Evolutionary conservation across 2,888 invertebrate genomes (phyloP).

Genomic region (Cataglyphis livida): DNA sequence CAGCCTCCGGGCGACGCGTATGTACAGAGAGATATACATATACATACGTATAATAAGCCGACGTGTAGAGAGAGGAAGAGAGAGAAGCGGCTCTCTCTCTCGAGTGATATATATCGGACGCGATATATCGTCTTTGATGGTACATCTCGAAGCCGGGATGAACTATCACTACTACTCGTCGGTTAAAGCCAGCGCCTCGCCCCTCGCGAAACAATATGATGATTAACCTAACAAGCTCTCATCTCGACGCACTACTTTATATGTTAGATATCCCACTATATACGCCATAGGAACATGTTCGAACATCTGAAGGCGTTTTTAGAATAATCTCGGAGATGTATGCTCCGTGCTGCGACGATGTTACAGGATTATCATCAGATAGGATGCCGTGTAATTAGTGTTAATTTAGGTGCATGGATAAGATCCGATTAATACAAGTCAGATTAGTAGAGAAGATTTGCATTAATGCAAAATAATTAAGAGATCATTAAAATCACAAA

Average conservation of each 20-base stretch:
- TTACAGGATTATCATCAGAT: conserved; percentile 46
- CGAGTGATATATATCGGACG: conserved; percentile 79
- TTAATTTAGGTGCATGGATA: conserved; percentile 28
- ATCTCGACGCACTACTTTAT: conserved; percentile 60
- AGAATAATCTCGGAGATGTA: conserved; percentile 60
- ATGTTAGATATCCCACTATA: conserved; percentile 63
- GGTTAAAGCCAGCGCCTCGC: conserved; percentile 70
- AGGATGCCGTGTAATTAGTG: conserved; percentile 20
- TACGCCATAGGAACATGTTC: conserved; percentile 62
- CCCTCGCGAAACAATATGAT: conserved; percentile 80
- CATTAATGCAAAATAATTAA: neutral
- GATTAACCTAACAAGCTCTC: conserved; percentile 80
- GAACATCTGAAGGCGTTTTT: conserved; percentile 70
- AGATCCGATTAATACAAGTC: neutral
- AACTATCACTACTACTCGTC: conserved; percentile 50
- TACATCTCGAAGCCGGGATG: conserved; percentile 69
- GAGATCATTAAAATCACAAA: neutral
- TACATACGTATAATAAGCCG: conserved; percentile 53
- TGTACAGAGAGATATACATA: conserved; percentile 59
- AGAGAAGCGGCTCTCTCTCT: conserved; percentile 5
- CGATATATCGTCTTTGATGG: conserved; percentile 78
- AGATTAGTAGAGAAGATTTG: neutral
- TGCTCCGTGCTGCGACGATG: conserved; percentile 30
- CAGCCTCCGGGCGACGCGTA: conserved; percentile 64
- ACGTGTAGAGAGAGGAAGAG: conserved; percentile 65